These are phyloP conservation scores for Mythimna impura DNA, from an alignment of 2,888 invertebrate genomes.

Conservation along the genomic window DNA sequence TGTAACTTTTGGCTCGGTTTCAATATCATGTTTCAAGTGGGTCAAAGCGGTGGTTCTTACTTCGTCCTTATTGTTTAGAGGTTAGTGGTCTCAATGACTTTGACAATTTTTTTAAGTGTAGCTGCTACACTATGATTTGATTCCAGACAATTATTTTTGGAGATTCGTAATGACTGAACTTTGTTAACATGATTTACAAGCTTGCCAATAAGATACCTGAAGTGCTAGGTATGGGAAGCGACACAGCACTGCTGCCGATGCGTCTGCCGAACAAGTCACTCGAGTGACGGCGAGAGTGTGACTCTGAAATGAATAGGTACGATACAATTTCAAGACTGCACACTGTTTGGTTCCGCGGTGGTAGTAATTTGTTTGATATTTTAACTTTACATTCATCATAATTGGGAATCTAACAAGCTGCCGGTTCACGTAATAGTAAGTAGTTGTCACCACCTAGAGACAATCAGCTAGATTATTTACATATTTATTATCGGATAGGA, in stretches of 20 bases:
- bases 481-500: no score
- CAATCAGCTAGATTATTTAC: no score
- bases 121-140: no score
- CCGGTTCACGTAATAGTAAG: background rate
- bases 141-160: no score
- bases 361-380: background rate
- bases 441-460: accelerated
- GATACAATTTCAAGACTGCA: background rate
- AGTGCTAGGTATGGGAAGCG: constrained; percentile 83
- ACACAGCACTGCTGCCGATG: constrained; percentile 79
- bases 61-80: constrained; percentile 3
- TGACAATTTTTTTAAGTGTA: background rate
- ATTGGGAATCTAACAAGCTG: background rate
- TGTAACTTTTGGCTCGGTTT: constrained; percentile 39
- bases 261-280: constrained; percentile 76
- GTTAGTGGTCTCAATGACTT: constrained; percentile 25
- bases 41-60: constrained; percentile 24
- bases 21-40: constrained; percentile 30
- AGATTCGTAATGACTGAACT: background rate
- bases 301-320: constrained; percentile 69
- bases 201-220: constrained; percentile 73
- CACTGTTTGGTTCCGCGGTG: background rate
- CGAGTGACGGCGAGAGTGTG: constrained; percentile 73
- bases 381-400: background rate
- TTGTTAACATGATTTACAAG: no score